phyloP scores from a whole-genome alignment of 1,140 invertebrate genomes.

The Trachymyrmex septentrionalis region DNA sequence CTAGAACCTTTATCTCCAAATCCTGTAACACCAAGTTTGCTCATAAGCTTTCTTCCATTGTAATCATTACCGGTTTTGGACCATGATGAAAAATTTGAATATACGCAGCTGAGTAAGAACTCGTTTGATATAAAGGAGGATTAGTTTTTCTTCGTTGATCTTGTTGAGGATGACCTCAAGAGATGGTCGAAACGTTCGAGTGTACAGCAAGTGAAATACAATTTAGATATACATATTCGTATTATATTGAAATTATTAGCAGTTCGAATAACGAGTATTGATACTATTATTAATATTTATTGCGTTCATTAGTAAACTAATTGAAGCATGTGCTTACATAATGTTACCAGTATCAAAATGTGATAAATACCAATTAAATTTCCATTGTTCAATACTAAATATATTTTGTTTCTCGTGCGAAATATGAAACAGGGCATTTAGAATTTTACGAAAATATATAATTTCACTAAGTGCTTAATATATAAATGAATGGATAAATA shows the following conservation, averaged over 20 bases:
- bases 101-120: no score
- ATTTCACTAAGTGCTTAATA: conserved; percentile 8
- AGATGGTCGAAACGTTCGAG: no score
- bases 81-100: no score
- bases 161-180: no score
- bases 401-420: neutral
- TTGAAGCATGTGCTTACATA: conserved; percentile 25
- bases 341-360: conserved; percentile 11
- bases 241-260: conserved; percentile 26
- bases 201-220: no score
- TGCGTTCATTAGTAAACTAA: conserved; percentile 33
- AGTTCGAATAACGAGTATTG: neutral
- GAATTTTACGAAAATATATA: neutral
- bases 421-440: neutral
- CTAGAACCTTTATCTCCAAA: no score
- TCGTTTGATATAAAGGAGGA: no score
- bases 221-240: no score
- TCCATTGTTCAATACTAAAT: neutral
- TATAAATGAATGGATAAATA: conserved; percentile 10
- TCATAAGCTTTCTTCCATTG: no score
- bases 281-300: conserved; percentile 36
- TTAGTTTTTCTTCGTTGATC: no score
- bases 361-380: conserved; percentile 19
- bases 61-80: no score
- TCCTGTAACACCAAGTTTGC: no score